Evolutionary conservation across 1,140 invertebrate species (phyloP), one percentile per base, ranked within the genome.

Genomic region (Dermatophagoides farinae): DNA sequence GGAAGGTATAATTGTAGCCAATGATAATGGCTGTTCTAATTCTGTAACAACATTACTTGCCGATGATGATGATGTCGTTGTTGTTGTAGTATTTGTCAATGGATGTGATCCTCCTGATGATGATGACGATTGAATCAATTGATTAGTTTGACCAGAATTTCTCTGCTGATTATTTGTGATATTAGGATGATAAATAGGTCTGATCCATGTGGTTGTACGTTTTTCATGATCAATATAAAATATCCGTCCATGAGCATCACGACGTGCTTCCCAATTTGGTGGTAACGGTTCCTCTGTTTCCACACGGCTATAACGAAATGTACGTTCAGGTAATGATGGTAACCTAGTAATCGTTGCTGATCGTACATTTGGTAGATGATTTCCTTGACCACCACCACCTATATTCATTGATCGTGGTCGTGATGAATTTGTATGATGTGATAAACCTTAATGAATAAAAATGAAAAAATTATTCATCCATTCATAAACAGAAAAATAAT

Each of bases 211-310:
- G 6, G 88, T 93, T 14, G 84, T 89, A n/a, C 86, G 76, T 66
- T 86, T 88, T 1, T 86, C 77, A 68, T 93, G 88, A 73, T 92
- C 87, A 44, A 93, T 88, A 68, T 91, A 92, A 70, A 93, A 91
- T 54, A 91, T 82, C 47, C 88, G 76, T 0, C 88, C 88, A 68
- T 91, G 86, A 66, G 84, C 86, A 69, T 93, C 88, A 72, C 90
- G 87, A 53, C 88, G 78, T 0, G 88, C 88, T 76, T 93, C 88
- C 88, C 88, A 92, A 43, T 75, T 72, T 65, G 85, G 80, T 43
- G 87, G 88, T 63, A 91, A 70, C 20, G 86, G 84, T 46, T 73
- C 72, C 65, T 88, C 85, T 50, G 80, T 75, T 11, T 81, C 78
- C 50, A 82, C 73, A n/a, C 77, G 74, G 66, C 82, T 79, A 65